Percentiles rank a stretch among this genome's conserved stretches.
phyloP scores from a whole-genome alignment of 92 coral and sea anemone species.

The Parazoanthus darwini region DNA sequence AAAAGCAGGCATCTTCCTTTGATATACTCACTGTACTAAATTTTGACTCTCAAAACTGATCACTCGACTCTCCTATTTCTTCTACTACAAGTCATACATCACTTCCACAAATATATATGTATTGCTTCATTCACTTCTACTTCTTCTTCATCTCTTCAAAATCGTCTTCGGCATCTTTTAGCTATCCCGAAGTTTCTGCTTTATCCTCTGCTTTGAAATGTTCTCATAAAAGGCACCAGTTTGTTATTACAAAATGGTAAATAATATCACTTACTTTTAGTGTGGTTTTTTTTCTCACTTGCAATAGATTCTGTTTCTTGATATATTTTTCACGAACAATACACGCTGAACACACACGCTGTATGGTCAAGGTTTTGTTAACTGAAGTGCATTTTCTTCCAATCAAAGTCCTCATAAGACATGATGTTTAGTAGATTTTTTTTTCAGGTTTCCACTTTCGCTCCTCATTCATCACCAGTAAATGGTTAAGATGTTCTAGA shows the following conservation, averaged over 20 bases:
- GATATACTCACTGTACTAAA: no score
- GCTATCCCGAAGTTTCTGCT: no score
- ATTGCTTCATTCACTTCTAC: no score
- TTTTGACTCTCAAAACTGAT: no score
- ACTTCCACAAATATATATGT: no score
- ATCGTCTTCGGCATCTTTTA: no score
- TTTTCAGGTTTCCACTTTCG: slow-evolving; percentile 45
- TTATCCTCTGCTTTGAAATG: no score
- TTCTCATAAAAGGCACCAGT: no score
- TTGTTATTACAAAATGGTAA: background rate
- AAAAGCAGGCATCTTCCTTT: no score
- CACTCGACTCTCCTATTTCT: no score
- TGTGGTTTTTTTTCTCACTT: slow-evolving; percentile 56
- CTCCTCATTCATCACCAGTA: slow-evolving; percentile 55
- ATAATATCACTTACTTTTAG: slow-evolving; percentile 57
- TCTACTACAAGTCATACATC: no score
- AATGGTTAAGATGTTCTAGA: slow-evolving; percentile 55
- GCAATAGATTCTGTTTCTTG: slow-evolving; percentile 44
- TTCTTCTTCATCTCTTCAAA: no score
- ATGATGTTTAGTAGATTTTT: slow-evolving; percentile 43
- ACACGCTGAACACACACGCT: slow-evolving; percentile 38
- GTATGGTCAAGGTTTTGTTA: slow-evolving; percentile 40
- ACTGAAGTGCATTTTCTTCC: slow-evolving; percentile 46
- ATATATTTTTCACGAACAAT: slow-evolving; percentile 51
- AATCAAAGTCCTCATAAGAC: slow-evolving; percentile 45